Evolutionary conservation across 1,140 invertebrate species (phyloP).

Genomic region (Papilio xuthus): DNA sequence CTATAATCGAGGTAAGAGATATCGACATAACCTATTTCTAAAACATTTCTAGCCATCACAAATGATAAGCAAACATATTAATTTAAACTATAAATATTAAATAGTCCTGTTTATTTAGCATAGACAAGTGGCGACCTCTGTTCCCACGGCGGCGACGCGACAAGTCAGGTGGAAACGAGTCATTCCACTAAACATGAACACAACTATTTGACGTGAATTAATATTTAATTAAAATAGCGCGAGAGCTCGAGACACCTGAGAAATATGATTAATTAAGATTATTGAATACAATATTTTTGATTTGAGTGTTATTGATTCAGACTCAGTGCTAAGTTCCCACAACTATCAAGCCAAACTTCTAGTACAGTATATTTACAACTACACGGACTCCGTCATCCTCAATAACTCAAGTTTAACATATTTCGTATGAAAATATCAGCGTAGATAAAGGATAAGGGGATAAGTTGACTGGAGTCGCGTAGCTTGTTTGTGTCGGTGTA

Average conservation of each 20-base stretch:
- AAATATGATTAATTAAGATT: background rate
- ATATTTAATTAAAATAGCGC: background rate
- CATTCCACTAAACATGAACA: background rate
- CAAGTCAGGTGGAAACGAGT: background rate
- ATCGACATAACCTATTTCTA: background rate
- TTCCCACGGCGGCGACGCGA: constrained; percentile 9
- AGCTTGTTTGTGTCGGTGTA: constrained; percentile 53
- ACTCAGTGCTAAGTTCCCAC: background rate
- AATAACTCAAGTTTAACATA: background rate
- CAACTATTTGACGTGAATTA: background rate
- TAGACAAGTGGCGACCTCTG: constrained; percentile 22
- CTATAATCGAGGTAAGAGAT: background rate
- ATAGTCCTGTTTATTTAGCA: constrained; percentile 27
- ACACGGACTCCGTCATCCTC: background rate
- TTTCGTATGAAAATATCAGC: background rate
- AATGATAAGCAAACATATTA: background rate
- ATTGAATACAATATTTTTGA: background rate
- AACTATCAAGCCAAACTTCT: too few relatives aligned
- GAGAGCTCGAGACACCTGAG: background rate
- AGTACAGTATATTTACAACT: too few relatives aligned
- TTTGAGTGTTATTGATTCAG: too few relatives aligned
- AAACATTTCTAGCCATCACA: background rate
- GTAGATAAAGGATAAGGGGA: background rate
- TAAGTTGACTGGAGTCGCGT: constrained; percentile 40
- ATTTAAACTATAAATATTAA: constrained; percentile 2